Conservation (phyloP, 2,888 invertebrate genomes). For the Lasioglossum leucozonium region DNA sequence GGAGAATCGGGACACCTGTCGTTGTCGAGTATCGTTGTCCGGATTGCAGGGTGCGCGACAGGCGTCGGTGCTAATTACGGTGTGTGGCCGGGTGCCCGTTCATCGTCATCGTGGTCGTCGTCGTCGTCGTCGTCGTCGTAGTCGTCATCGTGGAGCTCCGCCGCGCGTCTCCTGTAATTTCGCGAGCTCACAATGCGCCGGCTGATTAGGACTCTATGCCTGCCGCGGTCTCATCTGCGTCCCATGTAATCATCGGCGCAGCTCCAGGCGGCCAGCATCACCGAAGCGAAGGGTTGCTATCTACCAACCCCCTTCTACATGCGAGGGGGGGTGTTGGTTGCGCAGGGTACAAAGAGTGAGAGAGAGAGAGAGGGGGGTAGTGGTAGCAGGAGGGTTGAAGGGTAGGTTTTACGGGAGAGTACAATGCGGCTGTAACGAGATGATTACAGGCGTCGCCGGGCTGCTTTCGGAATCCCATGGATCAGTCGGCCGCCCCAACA, state of each 20-base stretch:
- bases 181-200: slow-evolving; percentile 76
- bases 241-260: slow-evolving; percentile 76
- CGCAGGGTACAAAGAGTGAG: slow-evolving; percentile 24
- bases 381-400: slow-evolving; percentile 15
- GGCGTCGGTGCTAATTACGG: slow-evolving; percentile 65
- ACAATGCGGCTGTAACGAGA: slow-evolving; percentile 82
- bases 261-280: slow-evolving; percentile 56
- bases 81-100: slow-evolving; percentile 27
- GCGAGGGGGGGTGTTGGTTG: not conserved
- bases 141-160: slow-evolving; percentile 18
- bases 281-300: slow-evolving; percentile 18
- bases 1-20: slow-evolving; percentile 23
- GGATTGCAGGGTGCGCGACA: slow-evolving; percentile 27
- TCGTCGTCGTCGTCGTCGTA: slow-evolving; percentile 41
- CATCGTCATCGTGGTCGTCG: slow-evolving; percentile 43
- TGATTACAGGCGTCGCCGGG: slow-evolving; percentile 78
- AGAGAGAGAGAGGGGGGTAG: slow-evolving; percentile 8
- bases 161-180: slow-evolving; percentile 76
- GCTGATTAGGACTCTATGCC: slow-evolving; percentile 76
- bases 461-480: slow-evolving; percentile 66
- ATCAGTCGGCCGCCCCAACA: slow-evolving; percentile 50
- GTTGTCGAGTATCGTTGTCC: slow-evolving; percentile 20
- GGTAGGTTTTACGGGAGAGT: slow-evolving; percentile 66
- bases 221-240: slow-evolving; percentile 63
- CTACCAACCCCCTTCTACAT: not conserved